These are phyloP conservation scores for Ondatra zibethicus DNA, from an alignment of 2,113 vertebrate genomes.

Conservation along the genomic window DNA sequence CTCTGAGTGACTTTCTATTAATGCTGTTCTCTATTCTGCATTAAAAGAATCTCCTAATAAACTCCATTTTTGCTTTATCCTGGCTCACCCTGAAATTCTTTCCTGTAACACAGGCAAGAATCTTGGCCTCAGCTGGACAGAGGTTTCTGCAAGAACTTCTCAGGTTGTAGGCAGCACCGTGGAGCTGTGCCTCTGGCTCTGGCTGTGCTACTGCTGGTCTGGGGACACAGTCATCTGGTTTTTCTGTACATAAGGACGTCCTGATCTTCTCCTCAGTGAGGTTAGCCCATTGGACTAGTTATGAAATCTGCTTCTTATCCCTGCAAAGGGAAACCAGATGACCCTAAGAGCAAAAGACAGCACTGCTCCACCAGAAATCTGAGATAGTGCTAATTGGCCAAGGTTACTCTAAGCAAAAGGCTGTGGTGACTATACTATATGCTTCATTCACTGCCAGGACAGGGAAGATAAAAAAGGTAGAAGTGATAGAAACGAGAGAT, in stretches of 20 bases:
- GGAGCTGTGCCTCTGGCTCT: neutral
- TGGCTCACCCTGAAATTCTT: neutral
- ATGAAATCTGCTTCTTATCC: neutral
- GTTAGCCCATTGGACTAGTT: neutral
- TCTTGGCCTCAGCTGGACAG: neutral
- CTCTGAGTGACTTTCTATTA: neutral
- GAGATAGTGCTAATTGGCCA: neutral
- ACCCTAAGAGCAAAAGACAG: neutral
- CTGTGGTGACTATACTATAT: neutral
- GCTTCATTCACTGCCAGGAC: constrained; percentile 5
- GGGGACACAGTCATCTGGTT: neutral
- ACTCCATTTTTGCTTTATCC: neutral
- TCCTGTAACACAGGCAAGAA: neutral
- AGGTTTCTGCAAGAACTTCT: neutral
- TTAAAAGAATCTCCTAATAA: neutral
- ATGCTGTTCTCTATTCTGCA: neutral
- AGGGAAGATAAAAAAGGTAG: constrained; percentile 49
- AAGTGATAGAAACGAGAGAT: constrained; percentile 12
- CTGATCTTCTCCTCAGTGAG: neutral
- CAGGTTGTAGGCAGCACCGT: neutral
- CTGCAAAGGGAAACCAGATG: neutral
- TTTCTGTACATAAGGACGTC: neutral
- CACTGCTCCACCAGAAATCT: neutral
- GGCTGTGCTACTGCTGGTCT: neutral
- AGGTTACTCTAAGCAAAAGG: neutral